Evolutionary conservation across 2,888 invertebrate species (phyloP).

Genomic region (Capitulum mitella): DNA sequence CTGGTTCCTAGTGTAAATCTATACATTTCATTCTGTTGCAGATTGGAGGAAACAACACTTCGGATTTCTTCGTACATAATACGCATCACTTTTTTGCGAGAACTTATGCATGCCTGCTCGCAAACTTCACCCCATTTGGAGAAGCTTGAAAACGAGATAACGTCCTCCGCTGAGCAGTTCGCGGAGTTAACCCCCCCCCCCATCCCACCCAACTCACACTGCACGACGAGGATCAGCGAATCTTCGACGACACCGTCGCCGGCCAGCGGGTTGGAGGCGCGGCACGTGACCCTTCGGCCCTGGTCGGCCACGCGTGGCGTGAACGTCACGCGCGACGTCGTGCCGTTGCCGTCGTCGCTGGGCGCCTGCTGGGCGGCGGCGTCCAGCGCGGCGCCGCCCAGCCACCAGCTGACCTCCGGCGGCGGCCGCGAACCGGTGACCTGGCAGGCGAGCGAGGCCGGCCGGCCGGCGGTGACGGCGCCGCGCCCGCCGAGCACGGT

Average conservation of each 20-base stretch:
- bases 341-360: conserved; percentile 30
- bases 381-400: conserved; percentile 26
- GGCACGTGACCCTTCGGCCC: conserved; percentile 30
- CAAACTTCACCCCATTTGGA: no score
- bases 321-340: conserved; percentile 30
- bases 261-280: conserved; percentile 31
- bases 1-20: no score
- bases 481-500: no score
- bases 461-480: conserved; percentile 24
- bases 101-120: no score
- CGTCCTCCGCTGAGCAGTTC: no score
- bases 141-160: no score
- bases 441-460: conserved; percentile 32
- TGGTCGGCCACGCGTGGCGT: conserved; percentile 29
- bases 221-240: conserved; percentile 28
- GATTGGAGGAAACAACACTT: no score
- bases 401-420: conserved; percentile 32
- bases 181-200: no score
- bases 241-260: conserved; percentile 27
- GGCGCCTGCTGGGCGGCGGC: conserved; percentile 28
- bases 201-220: conserved; percentile 5
- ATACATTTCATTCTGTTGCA: no score
- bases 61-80: no score
- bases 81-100: no score
- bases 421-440: conserved; percentile 33